Conservation (phyloP, 2,797 vertebrate genomes). For the Anguilla marmorata region DNA sequence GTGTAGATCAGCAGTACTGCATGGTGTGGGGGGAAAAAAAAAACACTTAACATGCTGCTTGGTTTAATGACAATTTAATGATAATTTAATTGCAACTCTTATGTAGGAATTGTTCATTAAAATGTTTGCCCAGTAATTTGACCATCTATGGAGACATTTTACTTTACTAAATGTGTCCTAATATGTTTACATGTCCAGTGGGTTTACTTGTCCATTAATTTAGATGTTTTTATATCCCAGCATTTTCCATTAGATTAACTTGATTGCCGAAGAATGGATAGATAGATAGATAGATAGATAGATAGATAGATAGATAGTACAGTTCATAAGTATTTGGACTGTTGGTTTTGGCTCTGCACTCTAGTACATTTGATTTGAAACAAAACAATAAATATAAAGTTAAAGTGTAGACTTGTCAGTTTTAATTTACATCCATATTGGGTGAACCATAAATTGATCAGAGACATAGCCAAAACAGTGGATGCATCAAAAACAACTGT, state of each 20-base stretch:
- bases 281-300: too few relatives aligned
- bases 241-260: not conserved
- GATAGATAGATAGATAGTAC: too few relatives aligned
- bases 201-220: constrained; percentile 8
- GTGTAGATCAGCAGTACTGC: not conserved
- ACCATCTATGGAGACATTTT: not conserved
- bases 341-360: too few relatives aligned
- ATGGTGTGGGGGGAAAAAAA: not conserved
- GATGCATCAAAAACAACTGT: too few relatives aligned
- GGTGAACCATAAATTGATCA: too few relatives aligned
- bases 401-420: too few relatives aligned
- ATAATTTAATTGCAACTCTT: not conserved
- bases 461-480: too few relatives aligned
- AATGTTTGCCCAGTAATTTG: constrained; percentile 1
- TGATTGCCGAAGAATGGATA: not conserved
- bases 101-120: constrained; percentile 13
- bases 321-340: too few relatives aligned
- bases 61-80: constrained; percentile 16
- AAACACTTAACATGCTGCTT: constrained; percentile 11
- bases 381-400: too few relatives aligned
- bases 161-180: not conserved
- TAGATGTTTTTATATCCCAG: not conserved
- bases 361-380: too few relatives aligned
- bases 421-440: too few relatives aligned
- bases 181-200: constrained; percentile 3